Evolutionary conservation across 2,888 invertebrate species (phyloP).

Genomic region (Dolichomitus sp.): DNA sequence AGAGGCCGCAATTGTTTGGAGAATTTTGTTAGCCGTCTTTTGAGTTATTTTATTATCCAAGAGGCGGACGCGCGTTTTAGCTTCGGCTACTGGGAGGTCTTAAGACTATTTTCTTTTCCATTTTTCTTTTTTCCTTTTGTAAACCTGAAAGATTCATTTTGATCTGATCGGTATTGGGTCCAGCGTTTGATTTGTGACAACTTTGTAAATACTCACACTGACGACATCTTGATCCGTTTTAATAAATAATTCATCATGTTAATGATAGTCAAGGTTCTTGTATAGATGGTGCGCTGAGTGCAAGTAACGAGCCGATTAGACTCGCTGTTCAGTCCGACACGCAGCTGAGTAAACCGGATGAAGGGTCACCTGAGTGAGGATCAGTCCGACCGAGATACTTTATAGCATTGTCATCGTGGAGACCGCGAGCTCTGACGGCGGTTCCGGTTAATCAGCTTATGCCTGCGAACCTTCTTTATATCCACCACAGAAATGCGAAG

Average conservation of each 20-base stretch:
- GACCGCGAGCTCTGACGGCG: slow-evolving; percentile 70
- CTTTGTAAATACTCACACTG: not conserved
- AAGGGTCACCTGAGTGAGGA: slow-evolving; percentile 23
- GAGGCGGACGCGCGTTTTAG: slow-evolving; percentile 62
- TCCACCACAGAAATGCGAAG: slow-evolving; percentile 8
- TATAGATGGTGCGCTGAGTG: slow-evolving; percentile 8
- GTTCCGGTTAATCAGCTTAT: slow-evolving; percentile 81
- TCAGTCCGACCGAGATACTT: slow-evolving; percentile 36
- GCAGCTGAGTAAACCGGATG: slow-evolving; percentile 73
- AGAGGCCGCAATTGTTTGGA: slow-evolving; percentile 69
- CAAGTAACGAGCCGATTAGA: slow-evolving; percentile 45
- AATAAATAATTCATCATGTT: slow-evolving; percentile 16
- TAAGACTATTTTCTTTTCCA: slow-evolving; percentile 26
- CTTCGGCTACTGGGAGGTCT: slow-evolving; percentile 70
- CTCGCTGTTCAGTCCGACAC: slow-evolving; percentile 25
- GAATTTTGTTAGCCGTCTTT: slow-evolving; percentile 55
- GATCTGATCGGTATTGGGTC: not conserved
- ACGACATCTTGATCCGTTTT: not conserved
- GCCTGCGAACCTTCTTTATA: slow-evolving; percentile 62
- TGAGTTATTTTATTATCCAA: slow-evolving; percentile 73
- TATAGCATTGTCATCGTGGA: slow-evolving; percentile 58
- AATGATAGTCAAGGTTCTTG: not conserved
- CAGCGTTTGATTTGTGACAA: slow-evolving; percentile 17
- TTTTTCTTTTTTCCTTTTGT: slow-evolving; percentile 8
- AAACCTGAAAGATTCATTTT: slow-evolving; percentile 5